Evolutionary conservation across 2,113 vertebrate genomes (phyloP).

Genomic region (Canis aureus): DNA sequence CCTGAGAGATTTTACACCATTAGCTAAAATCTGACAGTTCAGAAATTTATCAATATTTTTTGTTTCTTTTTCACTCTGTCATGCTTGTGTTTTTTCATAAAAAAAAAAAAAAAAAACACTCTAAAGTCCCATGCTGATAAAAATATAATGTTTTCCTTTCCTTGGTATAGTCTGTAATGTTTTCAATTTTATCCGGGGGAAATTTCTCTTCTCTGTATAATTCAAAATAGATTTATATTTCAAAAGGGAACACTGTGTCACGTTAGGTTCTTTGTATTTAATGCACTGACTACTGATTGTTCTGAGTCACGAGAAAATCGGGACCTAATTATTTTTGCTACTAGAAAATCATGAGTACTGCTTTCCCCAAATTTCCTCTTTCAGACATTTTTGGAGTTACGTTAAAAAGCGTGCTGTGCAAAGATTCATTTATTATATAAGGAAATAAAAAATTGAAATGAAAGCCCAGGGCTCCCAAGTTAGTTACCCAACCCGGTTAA

Average conservation of each 20-base stretch:
- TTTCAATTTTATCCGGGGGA: constrained; percentile 61
- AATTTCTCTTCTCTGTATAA: constrained; percentile 50
- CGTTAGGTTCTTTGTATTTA: constrained; percentile 49
- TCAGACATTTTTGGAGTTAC: constrained; percentile 4
- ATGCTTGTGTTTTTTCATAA: constrained; percentile 51
- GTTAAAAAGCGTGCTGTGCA: not conserved
- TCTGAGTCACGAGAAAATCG: constrained; percentile 52
- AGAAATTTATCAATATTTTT: constrained; percentile 17
- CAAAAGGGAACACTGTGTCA: constrained; percentile 40
- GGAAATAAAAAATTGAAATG: constrained; percentile 39
- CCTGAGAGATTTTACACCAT: constrained; percentile 29
- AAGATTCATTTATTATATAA: constrained; percentile 48
- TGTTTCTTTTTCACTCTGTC: constrained; percentile 38
- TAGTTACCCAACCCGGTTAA: not conserved
- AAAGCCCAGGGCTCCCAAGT: constrained; percentile 9
- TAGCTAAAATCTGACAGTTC: constrained; percentile 43
- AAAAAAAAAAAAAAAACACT: not conserved
- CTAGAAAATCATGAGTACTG: constrained; percentile 41
- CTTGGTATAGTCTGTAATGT: not conserved
- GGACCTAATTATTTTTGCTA: constrained; percentile 54
- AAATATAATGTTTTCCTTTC: constrained; percentile 60
- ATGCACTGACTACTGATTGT: constrained; percentile 29
- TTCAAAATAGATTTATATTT: constrained; percentile 52
- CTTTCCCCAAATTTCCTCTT: constrained; percentile 1
- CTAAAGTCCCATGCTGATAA: constrained; percentile 18